These are phyloP conservation scores for Belgica antarctica DNA, from an alignment of 2,888 invertebrate species.

Conservation along the genomic window DNA sequence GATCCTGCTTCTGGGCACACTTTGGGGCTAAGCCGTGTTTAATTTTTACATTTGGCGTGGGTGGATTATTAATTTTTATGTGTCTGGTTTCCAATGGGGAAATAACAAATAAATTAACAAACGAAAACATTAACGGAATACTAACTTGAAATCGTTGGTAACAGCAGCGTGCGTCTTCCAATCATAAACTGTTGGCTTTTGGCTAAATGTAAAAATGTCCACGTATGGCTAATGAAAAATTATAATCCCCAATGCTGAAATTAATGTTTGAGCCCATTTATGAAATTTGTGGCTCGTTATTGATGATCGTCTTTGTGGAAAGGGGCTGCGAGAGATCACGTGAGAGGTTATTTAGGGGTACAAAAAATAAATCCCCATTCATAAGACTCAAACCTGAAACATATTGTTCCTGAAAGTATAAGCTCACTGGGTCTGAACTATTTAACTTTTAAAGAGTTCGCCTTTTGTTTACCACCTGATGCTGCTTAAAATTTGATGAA, in stretches of 20 bases:
- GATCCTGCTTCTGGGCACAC: constrained; percentile 1
- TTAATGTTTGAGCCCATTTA: constrained; percentile 7
- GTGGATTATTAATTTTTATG: constrained; percentile 39
- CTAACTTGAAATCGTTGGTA: background rate
- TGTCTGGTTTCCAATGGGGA: background rate
- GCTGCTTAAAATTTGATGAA: no score
- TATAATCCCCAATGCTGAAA: no score
- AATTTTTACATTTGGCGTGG: constrained; percentile 9
- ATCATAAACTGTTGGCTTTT: constrained; percentile 15
- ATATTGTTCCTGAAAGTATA: no score
- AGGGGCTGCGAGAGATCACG: no score
- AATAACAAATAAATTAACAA: constrained; percentile 32
- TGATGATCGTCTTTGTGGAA: no score
- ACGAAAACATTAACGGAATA: background rate
- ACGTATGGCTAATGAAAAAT: constrained; percentile 33
- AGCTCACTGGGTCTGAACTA: no score
- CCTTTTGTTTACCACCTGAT: no score
- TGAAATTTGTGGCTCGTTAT: no score
- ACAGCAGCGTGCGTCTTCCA: constrained; percentile 1
- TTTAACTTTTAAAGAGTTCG: no score
- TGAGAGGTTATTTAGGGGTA: no score
- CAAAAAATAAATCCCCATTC: no score
- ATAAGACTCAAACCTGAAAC: no score
- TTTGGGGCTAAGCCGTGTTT: background rate
- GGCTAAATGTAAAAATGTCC: constrained; percentile 26